Evolutionary conservation across 1,140 invertebrate species (phyloP), one percentile per base, ranked within the genome.

Genomic region (Tribolium castaneum): DNA sequence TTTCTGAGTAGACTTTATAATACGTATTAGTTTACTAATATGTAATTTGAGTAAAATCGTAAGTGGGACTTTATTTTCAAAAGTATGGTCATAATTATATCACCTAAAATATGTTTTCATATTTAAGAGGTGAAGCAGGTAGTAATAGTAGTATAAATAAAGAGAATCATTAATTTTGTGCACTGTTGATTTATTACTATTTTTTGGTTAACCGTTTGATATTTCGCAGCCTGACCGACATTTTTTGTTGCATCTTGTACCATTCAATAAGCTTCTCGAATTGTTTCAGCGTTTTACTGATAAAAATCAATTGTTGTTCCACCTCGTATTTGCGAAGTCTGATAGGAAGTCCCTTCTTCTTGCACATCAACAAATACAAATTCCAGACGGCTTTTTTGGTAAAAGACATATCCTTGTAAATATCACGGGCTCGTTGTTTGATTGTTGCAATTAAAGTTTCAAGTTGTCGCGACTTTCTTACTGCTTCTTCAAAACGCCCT

Each of bases 271-370:
- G 50, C 12, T 35, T 34, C 14, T 71, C 35, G 6, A 71, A 13
- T n/a, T 77, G 70, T 12, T 9, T 3, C 4, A 80, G 22, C n/a
- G 70, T 80, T 30, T 49, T 51, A 16, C 73, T 80, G 16, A 80
- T 77, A 49, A 73, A 80, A 13, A 80, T 5, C 54, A 80, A 12
- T 34, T 80, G 75, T 7, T 70, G 13, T 52, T 77, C 78, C 2
- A 77, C 9, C 10, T 77, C n/a, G 7, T 73, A 6, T 51, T 66
- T 74, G 9, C 9, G 7, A 5, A 62, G 6, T 12, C 35, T 25
- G n/a, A 54, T 25, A 13, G 9, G 19, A 9, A 22, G 4, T 10
- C 16, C 14, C 25, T n/a, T 25, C 25, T 22, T 59, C 6, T 3
- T 45, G 12, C 51, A 52, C 51, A 52, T 52, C 16, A 16, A 9